Conservation (phyloP, 2,113 vertebrate genomes). For the Bagarius yarrelli region DNA sequence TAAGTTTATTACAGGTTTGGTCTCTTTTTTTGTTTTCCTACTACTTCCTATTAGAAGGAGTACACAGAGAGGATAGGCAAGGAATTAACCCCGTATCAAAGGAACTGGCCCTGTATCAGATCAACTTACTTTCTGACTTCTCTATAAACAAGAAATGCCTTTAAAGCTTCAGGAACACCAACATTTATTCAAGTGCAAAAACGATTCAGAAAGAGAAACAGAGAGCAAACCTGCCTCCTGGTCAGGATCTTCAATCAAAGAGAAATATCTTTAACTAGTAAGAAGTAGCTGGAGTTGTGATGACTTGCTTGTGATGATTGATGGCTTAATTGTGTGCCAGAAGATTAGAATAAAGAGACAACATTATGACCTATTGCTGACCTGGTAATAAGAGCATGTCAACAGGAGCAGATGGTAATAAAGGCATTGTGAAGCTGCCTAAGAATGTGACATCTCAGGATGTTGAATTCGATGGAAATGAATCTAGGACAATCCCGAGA, state of each 20-base stretch:
- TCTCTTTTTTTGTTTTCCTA: neutral
- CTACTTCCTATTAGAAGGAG: neutral
- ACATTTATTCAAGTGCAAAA: neutral
- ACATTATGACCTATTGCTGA: neutral
- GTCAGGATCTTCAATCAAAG: conserved; percentile 3
- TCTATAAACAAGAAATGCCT: neutral
- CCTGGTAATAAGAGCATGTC: neutral
- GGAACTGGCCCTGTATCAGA: too few species aligned
- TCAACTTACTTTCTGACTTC: neutral
- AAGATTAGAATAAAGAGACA: neutral
- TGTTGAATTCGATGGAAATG: neutral
- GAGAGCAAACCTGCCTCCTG: neutral
- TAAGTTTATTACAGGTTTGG: neutral
- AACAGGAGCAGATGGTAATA: neutral
- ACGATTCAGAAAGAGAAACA: neutral
- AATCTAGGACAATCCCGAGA: neutral
- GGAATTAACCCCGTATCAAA: neutral
- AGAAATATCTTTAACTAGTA: neutral
- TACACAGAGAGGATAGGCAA: neutral
- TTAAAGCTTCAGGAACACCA: neutral
- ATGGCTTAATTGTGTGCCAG: neutral
- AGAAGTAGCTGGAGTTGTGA: neutral
- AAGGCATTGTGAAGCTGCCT: neutral
- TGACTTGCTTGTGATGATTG: neutral
- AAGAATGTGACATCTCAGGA: neutral